These are phyloP conservation scores for Erythrolamprus reginae DNA, from an alignment of 2,113 vertebrate genomes.

Conservation along the genomic window DNA sequence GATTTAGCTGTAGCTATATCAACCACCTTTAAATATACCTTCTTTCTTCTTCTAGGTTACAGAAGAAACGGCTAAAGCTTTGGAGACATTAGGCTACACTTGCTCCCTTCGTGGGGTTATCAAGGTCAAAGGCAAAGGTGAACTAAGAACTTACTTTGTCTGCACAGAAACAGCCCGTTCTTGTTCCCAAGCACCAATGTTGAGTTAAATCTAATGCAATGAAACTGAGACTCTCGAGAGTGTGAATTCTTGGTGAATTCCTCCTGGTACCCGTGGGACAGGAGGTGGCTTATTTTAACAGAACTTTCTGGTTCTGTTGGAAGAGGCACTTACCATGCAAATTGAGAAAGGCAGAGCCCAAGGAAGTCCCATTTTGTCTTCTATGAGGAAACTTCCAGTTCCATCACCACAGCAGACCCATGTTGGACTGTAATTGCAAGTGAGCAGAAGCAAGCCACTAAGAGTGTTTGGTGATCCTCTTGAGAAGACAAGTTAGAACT, in stretches of 20 bases:
- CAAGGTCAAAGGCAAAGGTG: conserved; percentile 88
- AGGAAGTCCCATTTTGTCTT: not conserved
- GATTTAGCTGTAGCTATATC: not conserved
- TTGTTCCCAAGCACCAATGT: conserved; percentile 48
- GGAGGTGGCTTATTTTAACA: not conserved
- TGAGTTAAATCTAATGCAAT: conserved; percentile 32
- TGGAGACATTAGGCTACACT: conserved; percentile 73
- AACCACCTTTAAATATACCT: not conserved
- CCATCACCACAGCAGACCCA: accelerated
- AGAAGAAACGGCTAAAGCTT: conserved; percentile 75
- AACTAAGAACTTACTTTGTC: conserved; percentile 84
- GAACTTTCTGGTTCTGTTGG: not conserved
- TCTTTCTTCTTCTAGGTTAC: conserved; percentile 71
- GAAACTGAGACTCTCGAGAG: not conserved
- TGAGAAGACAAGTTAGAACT: not conserved
- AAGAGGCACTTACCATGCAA: not conserved
- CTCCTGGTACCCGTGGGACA: not conserved
- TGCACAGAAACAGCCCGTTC: conserved; percentile 63
- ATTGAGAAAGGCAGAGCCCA: not conserved
- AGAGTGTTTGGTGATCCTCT: not conserved
- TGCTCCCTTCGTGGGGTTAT: conserved; percentile 78
- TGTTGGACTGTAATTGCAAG: not conserved
- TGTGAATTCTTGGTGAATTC: not conserved
- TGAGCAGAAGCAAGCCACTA: not conserved
- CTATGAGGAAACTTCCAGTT: not conserved